A percentile compares a stretch with the other conserved stretches of the same genome.
Evolutionary conservation across 2,113 vertebrate species (phyloP).

Genomic region (Calidris pygmaea): DNA sequence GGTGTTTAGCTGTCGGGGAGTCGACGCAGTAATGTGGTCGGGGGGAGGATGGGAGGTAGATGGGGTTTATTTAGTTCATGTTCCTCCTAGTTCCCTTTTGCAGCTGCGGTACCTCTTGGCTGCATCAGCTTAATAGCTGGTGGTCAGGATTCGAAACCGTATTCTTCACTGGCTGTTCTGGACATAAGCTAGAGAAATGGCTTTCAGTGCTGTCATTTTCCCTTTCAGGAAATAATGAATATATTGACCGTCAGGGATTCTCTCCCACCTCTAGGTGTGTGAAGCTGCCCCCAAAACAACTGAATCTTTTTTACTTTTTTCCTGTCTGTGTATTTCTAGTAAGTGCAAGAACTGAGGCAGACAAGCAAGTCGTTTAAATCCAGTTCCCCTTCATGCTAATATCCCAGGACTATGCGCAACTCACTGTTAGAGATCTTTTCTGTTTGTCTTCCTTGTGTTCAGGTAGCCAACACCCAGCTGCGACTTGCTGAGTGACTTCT

Average conservation of each 20-base stretch:
- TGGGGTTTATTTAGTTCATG: neutral
- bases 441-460: neutral
- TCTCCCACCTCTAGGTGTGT: neutral
- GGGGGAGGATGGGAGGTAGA: neutral
- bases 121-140: neutral
- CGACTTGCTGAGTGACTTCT: neutral
- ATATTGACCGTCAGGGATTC: neutral
- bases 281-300: neutral
- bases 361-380: neutral
- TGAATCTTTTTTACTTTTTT: neutral
- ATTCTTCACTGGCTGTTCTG: neutral
- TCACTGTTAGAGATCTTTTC: neutral
- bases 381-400: neutral
- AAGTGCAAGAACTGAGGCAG: neutral
- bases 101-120: neutral
- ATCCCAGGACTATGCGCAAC: neutral
- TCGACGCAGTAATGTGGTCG: neutral
- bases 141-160: neutral
- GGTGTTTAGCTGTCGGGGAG: neutral
- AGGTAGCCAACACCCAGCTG: neutral
- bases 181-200: neutral
- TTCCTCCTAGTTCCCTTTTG: neutral
- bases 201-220: neutral
- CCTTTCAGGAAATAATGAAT: neutral
- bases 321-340: neutral